A percentile compares a stretch with the other conserved stretches of the same genome.
Conservation (phyloP, 2,113 vertebrate species). For the Columba janthina region DNA sequence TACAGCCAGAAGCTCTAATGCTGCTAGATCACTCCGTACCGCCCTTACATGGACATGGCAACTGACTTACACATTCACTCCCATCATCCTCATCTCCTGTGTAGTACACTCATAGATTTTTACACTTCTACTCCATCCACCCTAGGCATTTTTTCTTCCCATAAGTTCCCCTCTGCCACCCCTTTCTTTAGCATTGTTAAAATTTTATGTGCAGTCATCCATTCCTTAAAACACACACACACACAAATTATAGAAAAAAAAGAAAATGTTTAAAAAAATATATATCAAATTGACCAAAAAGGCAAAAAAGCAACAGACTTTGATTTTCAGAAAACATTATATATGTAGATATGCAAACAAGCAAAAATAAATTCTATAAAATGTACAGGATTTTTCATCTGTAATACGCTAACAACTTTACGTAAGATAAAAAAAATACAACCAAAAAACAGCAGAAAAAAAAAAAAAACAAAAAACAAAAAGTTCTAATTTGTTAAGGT, state of each 20-base stretch:
- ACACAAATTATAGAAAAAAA: slow-evolving; percentile 81
- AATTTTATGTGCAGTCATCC: slow-evolving; percentile 89
- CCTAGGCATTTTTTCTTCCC: slow-evolving; percentile 76
- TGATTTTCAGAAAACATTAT: slow-evolving; percentile 55
- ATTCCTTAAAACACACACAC: slow-evolving; percentile 84
- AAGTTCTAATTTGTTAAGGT: slow-evolving; percentile 76
- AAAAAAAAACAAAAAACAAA: slow-evolving; percentile 45
- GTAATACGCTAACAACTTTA: slow-evolving; percentile 80
- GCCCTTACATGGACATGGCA: slow-evolving; percentile 99
- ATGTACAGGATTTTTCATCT: slow-evolving; percentile 79
- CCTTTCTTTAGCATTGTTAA: slow-evolving; percentile 86
- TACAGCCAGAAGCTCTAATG: slow-evolving; percentile 99
- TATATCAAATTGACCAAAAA: slow-evolving; percentile 80
- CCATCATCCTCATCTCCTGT: slow-evolving; percentile 96
- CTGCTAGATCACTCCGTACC: slow-evolving; percentile 99
- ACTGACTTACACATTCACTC: slow-evolving; percentile 98
- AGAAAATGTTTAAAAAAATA: slow-evolving; percentile 84
- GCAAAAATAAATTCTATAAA: slow-evolving; percentile 69
- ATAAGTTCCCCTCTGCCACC: slow-evolving; percentile 58
- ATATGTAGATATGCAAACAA: slow-evolving; percentile 65
- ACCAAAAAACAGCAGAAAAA: slow-evolving; percentile 50
- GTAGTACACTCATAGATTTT: slow-evolving; percentile 94
- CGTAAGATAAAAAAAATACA: slow-evolving; percentile 73
- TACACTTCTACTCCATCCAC: slow-evolving; percentile 66
- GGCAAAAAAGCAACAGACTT: slow-evolving; percentile 66